phyloP scores from a whole-genome alignment of 2,888 invertebrate genomes.

The Tachina lurida region DNA sequence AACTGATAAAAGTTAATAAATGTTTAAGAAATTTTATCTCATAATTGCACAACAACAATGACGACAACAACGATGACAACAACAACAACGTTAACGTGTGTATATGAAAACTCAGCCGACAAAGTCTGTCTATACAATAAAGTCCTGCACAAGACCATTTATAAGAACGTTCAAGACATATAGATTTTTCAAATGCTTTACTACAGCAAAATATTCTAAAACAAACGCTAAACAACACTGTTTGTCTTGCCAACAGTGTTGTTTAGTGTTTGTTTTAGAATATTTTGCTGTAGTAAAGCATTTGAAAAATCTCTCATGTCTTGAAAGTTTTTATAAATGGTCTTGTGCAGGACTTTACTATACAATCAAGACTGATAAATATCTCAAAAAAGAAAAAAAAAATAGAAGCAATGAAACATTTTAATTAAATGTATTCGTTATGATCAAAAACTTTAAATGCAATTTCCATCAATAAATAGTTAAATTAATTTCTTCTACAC shows the following conservation, averaged over 20 bases:
- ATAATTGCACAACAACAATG: constrained; percentile 19
- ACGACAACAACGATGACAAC: neutral
- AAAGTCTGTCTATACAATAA: constrained; percentile 37
- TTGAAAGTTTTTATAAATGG: too few species aligned
- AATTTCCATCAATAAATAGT: constrained; percentile 36
- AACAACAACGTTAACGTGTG: neutral
- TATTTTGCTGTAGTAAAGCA: too few species aligned
- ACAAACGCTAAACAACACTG: too few species aligned
- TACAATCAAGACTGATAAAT: constrained; percentile 15
- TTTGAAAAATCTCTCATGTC: too few species aligned
- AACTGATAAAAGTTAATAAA: constrained; percentile 56
- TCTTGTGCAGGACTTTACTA: too few species aligned
- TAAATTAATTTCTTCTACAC: constrained; percentile 42
- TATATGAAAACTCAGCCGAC: constrained; percentile 17
- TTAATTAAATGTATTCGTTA: constrained; percentile 45
- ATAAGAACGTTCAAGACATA: too few species aligned
- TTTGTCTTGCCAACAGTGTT: too few species aligned
- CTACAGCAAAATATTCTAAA: too few species aligned
- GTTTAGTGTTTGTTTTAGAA: too few species aligned
- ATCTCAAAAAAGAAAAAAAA: neutral
- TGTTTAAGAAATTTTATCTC: constrained; percentile 37
- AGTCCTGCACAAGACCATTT: too few species aligned
- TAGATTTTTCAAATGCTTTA: too few species aligned
- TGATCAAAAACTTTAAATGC: constrained; percentile 20
- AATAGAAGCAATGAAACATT: constrained; percentile 12